Base-by-base conservation (phyloP, 2,888 invertebrate genomes). In the Drosophila lacicola region DNA sequence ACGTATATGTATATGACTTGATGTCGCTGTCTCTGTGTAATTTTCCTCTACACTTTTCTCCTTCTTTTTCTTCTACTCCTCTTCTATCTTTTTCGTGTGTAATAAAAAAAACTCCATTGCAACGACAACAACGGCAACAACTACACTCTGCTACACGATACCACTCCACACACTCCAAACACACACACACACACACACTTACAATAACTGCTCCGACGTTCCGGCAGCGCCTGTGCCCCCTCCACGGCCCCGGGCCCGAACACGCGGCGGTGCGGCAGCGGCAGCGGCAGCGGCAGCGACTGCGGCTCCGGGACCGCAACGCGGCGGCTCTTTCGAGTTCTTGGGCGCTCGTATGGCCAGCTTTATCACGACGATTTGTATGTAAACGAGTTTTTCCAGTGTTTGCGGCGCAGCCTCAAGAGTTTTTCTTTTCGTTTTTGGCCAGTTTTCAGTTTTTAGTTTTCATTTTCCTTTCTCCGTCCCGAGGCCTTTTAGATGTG, bases 361-460 rank as follows among this genome's bases (percentile, higher is more conserved):
- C 90, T 91, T 91, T 90, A 91, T 91, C 81, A 91, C 91, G 85
- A 90, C 90, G 80, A 87, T 91, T 91, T 91, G 91, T 91, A 91
- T 90, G 91, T 91, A 91, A 91, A 90, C 90, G 85, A 90, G 90
- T 90, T 90, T 90, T 88, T 90, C 89, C 85, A 82, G 89, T 89
- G 87, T 64, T 36, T 46, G 37, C 17, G 14, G 64, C 50, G 51
- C 70, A 44, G 36, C 42, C 36, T 37, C 56, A 41, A 56, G 49
- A 47, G 64, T 63, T 80, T 81, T 85, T 85, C 78, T 56, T 74
- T 74, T 70, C 50, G 53, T 72, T 83, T 86, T 78, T 66, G 79
- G 70, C 80, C 74, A 77, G 70, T 83, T 88, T 88, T 88, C 29
- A 29, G 29, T 29, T 29, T 29, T 29, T 29, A 77, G 70, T 83